Evolutionary conservation across 2,797 vertebrate species (phyloP).

Genomic region (Clarias fuscus): DNA sequence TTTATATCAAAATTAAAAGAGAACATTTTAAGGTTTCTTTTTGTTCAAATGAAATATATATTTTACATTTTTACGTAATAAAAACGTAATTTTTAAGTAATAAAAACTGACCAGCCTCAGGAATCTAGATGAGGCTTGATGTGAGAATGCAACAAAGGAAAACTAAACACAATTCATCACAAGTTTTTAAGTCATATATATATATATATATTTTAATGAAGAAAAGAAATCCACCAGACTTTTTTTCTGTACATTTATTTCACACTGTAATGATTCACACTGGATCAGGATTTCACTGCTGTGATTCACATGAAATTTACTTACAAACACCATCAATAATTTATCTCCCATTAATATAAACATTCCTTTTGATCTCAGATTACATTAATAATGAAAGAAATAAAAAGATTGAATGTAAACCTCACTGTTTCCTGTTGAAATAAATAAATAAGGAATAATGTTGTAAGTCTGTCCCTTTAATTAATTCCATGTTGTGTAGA

Average conservation of each 20-base stretch:
- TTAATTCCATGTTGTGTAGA: not conserved
- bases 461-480: not conserved
- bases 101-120: not conserved
- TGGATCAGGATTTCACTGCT: not conserved
- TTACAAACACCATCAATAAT: not conserved
- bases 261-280: slow-evolving; percentile 24
- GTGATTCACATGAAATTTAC: not conserved
- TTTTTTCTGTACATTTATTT: slow-evolving; percentile 27
- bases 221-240: not conserved
- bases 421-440: not conserved
- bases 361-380: not conserved
- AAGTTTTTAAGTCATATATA: no score
- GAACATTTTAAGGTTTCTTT: not conserved
- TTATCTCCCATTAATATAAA: not conserved
- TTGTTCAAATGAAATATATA: not conserved
- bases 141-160: no score
- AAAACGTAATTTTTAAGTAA: not conserved
- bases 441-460: not conserved
- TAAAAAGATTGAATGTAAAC: not conserved
- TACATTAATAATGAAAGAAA: not conserved
- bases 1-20: no score
- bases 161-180: no score
- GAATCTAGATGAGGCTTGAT: no score
- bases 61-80: not conserved
- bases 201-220: no score